These are phyloP conservation scores for Turritopsis rubra DNA, from an alignment of 30 jellyfish, hydroid and myxozoan species.

Conservation along the genomic window DNA sequence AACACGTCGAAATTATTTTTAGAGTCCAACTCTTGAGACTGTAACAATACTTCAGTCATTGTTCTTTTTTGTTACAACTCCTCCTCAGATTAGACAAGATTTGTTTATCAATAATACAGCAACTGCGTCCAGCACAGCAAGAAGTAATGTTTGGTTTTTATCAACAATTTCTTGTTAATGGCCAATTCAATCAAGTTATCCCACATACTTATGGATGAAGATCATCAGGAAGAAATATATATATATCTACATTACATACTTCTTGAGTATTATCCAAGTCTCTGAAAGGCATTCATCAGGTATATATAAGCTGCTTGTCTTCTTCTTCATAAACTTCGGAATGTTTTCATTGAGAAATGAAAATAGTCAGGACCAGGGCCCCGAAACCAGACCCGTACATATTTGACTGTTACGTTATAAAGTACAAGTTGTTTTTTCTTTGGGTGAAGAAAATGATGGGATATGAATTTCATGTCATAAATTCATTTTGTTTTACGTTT, in stretches of 20 bases:
- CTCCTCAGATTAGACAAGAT: background rate
- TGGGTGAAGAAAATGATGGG: no score
- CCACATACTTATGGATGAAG: background rate
- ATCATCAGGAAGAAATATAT: no score
- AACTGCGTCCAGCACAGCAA: background rate
- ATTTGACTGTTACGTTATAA: no score
- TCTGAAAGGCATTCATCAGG: no score
- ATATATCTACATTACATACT: no score
- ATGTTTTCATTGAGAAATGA: background rate
- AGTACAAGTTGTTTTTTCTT: no score
- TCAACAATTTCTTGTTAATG: background rate
- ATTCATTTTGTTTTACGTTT: no score
- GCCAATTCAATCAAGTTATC: background rate
- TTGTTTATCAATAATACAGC: background rate
- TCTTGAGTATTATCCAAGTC: no score
- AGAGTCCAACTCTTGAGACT: background rate
- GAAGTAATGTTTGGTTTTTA: background rate
- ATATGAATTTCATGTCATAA: no score
- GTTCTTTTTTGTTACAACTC: background rate
- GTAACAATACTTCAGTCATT: background rate
- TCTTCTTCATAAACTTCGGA: background rate
- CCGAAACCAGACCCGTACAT: no score
- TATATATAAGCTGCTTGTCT: no score
- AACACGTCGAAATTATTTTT: background rate
- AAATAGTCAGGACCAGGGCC: background rate